Conservation (phyloP, 2,113 vertebrate species). For the Aepyceros melampus region DNA sequence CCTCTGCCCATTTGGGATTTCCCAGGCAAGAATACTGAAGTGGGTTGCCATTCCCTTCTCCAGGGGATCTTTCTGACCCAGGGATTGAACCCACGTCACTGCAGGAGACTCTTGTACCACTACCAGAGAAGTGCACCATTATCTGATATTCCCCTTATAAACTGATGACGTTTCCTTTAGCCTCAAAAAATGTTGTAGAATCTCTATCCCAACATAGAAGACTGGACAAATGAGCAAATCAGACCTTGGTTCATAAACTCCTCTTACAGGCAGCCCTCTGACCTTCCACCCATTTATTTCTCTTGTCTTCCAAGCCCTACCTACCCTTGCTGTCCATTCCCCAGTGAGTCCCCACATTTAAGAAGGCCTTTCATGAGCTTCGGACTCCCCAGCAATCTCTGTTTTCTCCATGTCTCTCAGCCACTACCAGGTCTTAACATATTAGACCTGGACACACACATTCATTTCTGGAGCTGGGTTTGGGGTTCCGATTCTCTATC, state of each 20-base stretch:
- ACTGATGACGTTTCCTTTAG: background rate
- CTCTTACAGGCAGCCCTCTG: background rate
- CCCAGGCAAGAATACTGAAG: background rate
- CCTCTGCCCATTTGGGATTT: background rate
- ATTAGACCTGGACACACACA: background rate
- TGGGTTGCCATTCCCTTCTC: background rate
- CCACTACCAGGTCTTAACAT: too few relatives aligned
- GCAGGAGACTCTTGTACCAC: background rate
- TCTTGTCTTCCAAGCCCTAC: background rate
- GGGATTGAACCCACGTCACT: background rate
- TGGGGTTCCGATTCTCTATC: background rate
- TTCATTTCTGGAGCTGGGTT: background rate
- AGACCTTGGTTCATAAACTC: background rate
- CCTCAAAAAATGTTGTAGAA: background rate
- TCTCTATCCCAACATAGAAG: background rate
- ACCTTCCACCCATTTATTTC: background rate
- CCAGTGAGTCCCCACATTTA: background rate
- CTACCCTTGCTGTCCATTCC: background rate
- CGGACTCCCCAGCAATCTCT: background rate
- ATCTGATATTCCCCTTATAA: background rate
- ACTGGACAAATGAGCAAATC: background rate
- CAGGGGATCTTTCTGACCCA: background rate
- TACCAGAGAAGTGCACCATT: background rate
- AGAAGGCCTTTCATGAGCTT: background rate
- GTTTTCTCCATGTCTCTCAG: background rate